Evolutionary conservation across 2,113 vertebrate species (phyloP).

Genomic region (Delphinapterus leucas): DNA sequence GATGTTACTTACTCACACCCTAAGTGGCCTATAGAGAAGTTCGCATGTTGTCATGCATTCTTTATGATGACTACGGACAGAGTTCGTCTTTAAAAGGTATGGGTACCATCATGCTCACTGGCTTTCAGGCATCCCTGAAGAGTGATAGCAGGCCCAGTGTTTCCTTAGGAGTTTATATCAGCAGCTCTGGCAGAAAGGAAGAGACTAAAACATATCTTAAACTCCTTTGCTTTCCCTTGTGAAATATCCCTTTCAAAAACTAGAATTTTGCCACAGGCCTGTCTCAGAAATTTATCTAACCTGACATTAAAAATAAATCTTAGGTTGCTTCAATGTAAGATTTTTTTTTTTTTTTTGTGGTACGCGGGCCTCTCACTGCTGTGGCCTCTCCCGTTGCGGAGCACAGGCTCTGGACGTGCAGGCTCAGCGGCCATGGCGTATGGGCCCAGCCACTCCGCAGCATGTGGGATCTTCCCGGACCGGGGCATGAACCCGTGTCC

Average conservation of each 20-base stretch:
- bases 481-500: no score
- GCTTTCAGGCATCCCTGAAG: neutral
- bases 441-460: no score
- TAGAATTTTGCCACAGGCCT: neutral
- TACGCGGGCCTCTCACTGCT: no score
- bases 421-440: no score
- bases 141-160: neutral
- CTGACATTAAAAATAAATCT: slow-evolving; percentile 60
- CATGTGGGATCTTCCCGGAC: no score
- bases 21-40: neutral
- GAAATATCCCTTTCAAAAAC: slow-evolving; percentile 45
- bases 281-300: slow-evolving; percentile 60
- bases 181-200: slow-evolving; percentile 39
- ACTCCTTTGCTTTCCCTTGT: slow-evolving; percentile 45
- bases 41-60: neutral
- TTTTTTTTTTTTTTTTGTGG: neutral
- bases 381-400: no score
- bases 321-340: slow-evolving; percentile 55
- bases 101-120: neutral
- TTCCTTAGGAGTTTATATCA: slow-evolving; percentile 28
- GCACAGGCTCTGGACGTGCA: no score
- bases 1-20: neutral
- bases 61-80: neutral
- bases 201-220: slow-evolving; percentile 46
- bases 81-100: neutral